Evolutionary conservation across 2,888 invertebrate species (phyloP).

Genomic region (Rhopalosiphum nymphaeae): DNA sequence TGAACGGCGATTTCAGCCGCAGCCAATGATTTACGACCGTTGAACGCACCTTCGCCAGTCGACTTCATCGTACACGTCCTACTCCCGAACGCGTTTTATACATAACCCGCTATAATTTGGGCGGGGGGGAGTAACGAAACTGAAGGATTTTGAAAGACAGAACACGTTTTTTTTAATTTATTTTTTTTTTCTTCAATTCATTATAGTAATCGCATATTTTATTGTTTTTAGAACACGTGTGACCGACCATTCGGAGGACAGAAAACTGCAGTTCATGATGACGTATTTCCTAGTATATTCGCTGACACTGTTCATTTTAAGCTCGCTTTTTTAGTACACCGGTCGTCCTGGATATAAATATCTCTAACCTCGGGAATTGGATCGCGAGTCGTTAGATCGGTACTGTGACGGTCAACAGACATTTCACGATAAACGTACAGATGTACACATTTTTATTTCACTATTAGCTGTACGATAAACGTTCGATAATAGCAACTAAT

Average conservation of each 20-base stretch:
- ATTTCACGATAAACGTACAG: too few species aligned
- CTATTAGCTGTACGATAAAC: too few species aligned
- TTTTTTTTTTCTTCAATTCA: neutral
- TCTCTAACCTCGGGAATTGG: neutral
- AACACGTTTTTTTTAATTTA: neutral
- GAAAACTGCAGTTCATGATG: neutral
- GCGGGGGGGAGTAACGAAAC: neutral
- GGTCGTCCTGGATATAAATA: neutral
- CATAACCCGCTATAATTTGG: neutral
- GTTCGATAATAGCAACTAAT: too few species aligned
- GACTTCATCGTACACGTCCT: neutral
- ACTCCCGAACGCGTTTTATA: neutral
- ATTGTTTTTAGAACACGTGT: neutral
- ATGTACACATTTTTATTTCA: too few species aligned
- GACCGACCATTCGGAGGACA: neutral
- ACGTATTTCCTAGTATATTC: neutral
- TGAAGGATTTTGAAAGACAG: neutral
- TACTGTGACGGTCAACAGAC: too few species aligned
- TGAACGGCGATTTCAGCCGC: conserved; percentile 53
- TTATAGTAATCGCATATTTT: neutral
- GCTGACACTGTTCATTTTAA: neutral
- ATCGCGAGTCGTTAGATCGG: neutral
- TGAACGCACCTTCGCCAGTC: neutral
- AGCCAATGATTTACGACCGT: conserved; percentile 49
- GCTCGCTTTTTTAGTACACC: neutral